These are phyloP conservation scores for Champsocephalus esox DNA, from an alignment of 2,797 vertebrate species.

Conservation along the genomic window DNA sequence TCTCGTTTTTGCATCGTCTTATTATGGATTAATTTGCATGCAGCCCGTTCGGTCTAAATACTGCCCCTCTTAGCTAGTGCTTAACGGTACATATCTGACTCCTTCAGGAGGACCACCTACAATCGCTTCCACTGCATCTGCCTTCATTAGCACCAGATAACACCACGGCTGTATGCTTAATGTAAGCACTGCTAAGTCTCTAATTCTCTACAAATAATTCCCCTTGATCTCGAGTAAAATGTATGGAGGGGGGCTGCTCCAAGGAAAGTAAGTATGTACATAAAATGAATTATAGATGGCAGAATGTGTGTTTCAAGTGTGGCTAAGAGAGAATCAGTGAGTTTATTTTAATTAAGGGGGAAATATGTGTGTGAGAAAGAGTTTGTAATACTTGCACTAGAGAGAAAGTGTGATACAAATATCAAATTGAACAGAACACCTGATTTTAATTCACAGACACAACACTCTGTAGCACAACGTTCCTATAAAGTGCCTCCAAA, in stretches of 20 bases:
- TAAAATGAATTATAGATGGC: slow-evolving; percentile 83
- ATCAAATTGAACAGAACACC: neutral
- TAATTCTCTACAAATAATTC: slow-evolving; percentile 87
- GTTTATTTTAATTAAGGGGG: slow-evolving; percentile 43
- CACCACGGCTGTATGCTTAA: slow-evolving; percentile 77
- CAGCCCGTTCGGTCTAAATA: slow-evolving; percentile 81
- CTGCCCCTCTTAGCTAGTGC: slow-evolving; percentile 82
- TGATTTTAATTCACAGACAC: too few species aligned
- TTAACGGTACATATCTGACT: slow-evolving; percentile 84
- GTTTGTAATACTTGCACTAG: neutral
- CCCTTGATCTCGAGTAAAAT: slow-evolving; percentile 84
- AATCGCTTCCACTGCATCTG: slow-evolving; percentile 73
- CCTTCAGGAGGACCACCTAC: slow-evolving; percentile 85
- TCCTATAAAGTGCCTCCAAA: neutral
- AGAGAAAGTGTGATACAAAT: neutral
- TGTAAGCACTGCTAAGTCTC: slow-evolving; percentile 84
- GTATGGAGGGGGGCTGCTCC: slow-evolving; percentile 76
- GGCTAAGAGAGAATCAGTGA: slow-evolving; percentile 50
- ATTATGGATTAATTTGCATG: slow-evolving; percentile 82
- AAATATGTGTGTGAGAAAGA: neutral
- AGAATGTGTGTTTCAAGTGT: slow-evolving; percentile 54
- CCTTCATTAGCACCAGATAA: slow-evolving; percentile 87
- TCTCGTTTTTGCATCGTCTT: slow-evolving; percentile 83
- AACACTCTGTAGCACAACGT: too few species aligned
- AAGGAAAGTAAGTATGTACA: slow-evolving; percentile 80